Evolutionary conservation across 2,113 vertebrate species (phyloP).

Genomic region (Burhinus oedicnemus): DNA sequence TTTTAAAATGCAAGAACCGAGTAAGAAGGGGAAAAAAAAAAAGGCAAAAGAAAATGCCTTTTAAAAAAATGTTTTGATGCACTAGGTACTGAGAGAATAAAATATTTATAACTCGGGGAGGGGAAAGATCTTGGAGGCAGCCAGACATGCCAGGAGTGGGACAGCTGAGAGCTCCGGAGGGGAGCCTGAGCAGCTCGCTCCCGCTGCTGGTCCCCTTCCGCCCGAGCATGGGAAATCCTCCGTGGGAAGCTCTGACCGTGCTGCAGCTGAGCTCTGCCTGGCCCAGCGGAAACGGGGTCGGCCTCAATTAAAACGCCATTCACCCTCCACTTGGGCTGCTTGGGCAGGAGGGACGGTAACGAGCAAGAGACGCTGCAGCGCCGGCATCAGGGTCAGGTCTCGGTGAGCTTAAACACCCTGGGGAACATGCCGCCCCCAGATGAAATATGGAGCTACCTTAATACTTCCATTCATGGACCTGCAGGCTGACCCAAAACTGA

Average conservation of each 20-base stretch:
- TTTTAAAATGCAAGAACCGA: slow-evolving; percentile 11
- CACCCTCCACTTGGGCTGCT: accelerated
- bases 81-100: slow-evolving; percentile 16
- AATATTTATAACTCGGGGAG: slow-evolving; percentile 48
- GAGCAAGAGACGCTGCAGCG: not conserved
- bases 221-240: not conserved
- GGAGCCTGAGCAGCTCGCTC: accelerated
- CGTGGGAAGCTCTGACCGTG: not conserved
- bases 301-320: not conserved
- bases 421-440: not conserved
- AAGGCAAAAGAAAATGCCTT: not conserved
- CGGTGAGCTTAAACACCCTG: not conserved
- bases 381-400: not conserved
- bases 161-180: not conserved
- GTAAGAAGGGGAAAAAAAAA: not conserved
- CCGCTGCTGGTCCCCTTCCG: not conserved
- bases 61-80: slow-evolving; percentile 38
- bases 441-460: not conserved
- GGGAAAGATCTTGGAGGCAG: not conserved
- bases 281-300: not conserved
- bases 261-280: not conserved
- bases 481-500: not conserved
- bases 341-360: accelerated
- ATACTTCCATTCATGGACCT: not conserved
- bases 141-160: not conserved